Base-by-base conservation (phyloP, 2,797 vertebrate genomes). In the Coendou prehensilis region DNA sequence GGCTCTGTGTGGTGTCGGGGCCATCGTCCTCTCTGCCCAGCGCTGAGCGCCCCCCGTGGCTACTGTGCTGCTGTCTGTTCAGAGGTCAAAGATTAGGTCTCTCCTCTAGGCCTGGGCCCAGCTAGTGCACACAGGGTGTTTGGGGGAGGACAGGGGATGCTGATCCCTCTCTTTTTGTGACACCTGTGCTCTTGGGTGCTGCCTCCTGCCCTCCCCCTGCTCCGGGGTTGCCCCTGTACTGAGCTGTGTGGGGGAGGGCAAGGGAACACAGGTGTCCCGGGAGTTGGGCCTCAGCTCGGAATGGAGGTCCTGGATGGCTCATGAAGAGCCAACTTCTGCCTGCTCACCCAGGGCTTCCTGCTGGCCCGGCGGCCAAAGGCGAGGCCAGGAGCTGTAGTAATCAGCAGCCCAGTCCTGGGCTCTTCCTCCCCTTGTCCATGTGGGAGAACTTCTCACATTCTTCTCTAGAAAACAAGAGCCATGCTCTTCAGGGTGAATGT, bases 361-460 rank as follows among this genome's bases (percentile, higher is more conserved):
- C 56, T 41, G n/a, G 67, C 33, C 33, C 30, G 0, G 0, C 0
- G 4, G 23, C 47, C 22, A 41, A 5, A 28, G 22, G 22, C 20
- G 0, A 4, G 47, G 80, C 33, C 9, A 0, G 4, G n/a, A 64
- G 54, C 0, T 0, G 1, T 4, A 1, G 54, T 50, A 30, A 37
- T 69, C 22, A 86, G 30, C 17, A 37, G 59, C 82, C 87, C 41
- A 69, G 57, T 80, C 69, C 71, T 8, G 1, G 87, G 69, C 10
- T 4, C 64, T n/a, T 30, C 56, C 57, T 52, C 20, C 33, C 56
- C 30, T 14, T 57, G 59, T 45, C 79, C 57, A 6, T 8, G 52
- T 79, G 41, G 45, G 75, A 76, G 82, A 33, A 82, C 33, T n/a
- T 50, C 89, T 33, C 37, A 7, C 22, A 4, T 9, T 28, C 64